A percentile compares a stretch with the other conserved stretches of the same genome.
These are phyloP conservation scores for Uropsilus gracilis DNA, from an alignment of 2,113 vertebrate species.

Conservation along the genomic window DNA sequence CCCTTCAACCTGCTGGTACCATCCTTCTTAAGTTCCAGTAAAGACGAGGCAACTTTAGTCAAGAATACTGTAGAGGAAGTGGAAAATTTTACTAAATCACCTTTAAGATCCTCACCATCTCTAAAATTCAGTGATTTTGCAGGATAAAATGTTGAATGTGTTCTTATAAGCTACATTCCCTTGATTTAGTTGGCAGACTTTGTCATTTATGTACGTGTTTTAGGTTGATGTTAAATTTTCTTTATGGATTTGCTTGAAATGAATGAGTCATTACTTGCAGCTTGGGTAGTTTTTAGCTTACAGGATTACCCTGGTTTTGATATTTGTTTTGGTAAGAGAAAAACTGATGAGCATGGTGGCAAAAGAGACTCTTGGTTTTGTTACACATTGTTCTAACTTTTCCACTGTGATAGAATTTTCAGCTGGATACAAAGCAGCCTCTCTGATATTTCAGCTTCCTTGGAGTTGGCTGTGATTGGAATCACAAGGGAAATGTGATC, in stretches of 20 bases:
- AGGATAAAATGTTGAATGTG: slow-evolving; percentile 40
- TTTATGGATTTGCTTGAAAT: slow-evolving; percentile 62
- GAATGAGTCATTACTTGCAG: not conserved
- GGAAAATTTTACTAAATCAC: slow-evolving; percentile 45
- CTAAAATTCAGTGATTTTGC: slow-evolving; percentile 45
- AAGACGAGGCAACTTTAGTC: not conserved
- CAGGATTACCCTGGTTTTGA: slow-evolving; percentile 8
- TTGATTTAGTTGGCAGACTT: slow-evolving; percentile 53
- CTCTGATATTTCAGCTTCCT: not conserved
- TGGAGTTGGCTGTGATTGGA: not conserved
- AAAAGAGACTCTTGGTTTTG: not conserved
- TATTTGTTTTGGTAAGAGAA: slow-evolving; percentile 23
- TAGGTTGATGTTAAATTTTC: slow-evolving; percentile 42
- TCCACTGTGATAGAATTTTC: not conserved
- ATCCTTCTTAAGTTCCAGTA: not conserved
- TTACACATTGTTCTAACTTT: not conserved
- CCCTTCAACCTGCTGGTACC: not conserved
- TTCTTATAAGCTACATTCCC: slow-evolving; percentile 13
- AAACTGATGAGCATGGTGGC: not conserved
- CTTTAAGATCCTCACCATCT: slow-evolving; percentile 5
- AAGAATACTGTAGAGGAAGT: not conserved
- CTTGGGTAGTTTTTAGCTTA: not conserved
- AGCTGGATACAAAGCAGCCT: not conserved
- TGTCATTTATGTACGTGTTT: slow-evolving; percentile 51
- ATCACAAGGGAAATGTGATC: not conserved